A percentile compares a stretch with the other conserved stretches of the same genome.
Conservation (phyloP, 1,140 invertebrate genomes). For the Drosophila nebulosa region DNA sequence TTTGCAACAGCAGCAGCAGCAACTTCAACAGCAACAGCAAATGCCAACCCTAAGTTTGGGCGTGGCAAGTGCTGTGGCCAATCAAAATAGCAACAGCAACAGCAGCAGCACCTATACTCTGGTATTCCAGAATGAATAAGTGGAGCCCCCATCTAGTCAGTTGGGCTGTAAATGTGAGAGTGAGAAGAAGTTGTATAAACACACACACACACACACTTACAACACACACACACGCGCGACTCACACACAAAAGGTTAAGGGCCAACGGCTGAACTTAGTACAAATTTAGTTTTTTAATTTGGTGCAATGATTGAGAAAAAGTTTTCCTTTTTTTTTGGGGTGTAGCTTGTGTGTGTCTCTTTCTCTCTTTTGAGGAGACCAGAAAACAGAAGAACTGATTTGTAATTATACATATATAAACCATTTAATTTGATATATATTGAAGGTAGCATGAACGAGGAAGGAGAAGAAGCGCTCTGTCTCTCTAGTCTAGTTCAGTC, state of each 20-base stretch:
- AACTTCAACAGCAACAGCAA: constrained; percentile 31
- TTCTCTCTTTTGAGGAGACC: constrained; percentile 27
- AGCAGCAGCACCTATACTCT: constrained; percentile 70
- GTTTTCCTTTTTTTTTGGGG: no score
- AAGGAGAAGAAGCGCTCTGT: not conserved
- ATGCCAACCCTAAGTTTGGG: not conserved
- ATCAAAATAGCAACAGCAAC: constrained; percentile 18
- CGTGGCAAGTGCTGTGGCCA: not conserved
- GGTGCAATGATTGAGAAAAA: constrained; percentile 12
- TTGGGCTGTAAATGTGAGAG: not conserved
- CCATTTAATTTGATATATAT: not conserved
- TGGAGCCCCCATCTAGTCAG: not conserved
- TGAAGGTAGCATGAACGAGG: not conserved
- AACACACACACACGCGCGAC: not conserved
- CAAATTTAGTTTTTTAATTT: constrained; percentile 32
- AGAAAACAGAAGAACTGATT: constrained; percentile 1
- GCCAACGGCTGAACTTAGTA: constrained; percentile 27
- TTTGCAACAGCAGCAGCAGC: constrained; percentile 11
- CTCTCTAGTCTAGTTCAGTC: not conserved
- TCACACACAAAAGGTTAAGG: constrained; percentile 3
- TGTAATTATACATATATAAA: not conserved
- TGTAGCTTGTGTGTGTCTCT: not conserved
- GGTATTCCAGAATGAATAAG: constrained; percentile 70
- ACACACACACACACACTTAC: not conserved
- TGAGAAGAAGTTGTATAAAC: constrained; percentile 51